phyloP scores from a whole-genome alignment of 2,113 vertebrate genomes.

The Urocitellus parryii region DNA sequence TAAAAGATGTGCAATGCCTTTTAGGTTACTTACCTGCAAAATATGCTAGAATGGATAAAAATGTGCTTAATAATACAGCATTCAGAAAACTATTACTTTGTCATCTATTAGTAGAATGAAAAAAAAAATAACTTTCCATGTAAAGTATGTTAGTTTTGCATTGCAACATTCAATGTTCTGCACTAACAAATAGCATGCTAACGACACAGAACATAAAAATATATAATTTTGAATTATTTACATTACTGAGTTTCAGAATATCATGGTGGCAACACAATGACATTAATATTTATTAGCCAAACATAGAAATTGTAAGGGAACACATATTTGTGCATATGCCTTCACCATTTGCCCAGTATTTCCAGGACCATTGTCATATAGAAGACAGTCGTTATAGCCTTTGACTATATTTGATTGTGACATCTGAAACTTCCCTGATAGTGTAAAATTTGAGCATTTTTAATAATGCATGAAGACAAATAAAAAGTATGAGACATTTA shows the following conservation, averaged over 20 bases:
- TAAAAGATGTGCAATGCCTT: neutral
- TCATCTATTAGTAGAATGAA: neutral
- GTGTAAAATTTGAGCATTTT: neutral
- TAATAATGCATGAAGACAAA: neutral
- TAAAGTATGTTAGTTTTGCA: neutral
- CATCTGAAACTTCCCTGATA: neutral
- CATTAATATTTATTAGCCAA: neutral
- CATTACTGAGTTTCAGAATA: neutral
- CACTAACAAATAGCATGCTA: neutral
- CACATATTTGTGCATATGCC: neutral
- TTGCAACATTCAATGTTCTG: neutral
- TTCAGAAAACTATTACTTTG: neutral
- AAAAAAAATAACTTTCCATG: neutral
- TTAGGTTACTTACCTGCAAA: neutral
- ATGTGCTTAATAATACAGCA: neutral
- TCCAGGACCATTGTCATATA: neutral
- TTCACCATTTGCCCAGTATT: neutral
- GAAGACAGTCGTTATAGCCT: neutral
- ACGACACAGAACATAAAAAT: neutral
- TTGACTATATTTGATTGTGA: neutral
- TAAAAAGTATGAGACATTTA: neutral
- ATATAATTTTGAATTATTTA: neutral
- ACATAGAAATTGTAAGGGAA: neutral
- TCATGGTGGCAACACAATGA: neutral
- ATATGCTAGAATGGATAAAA: neutral